Conservation (phyloP, 2,888 invertebrate species). For the Hirtodrosophila trivittata region DNA sequence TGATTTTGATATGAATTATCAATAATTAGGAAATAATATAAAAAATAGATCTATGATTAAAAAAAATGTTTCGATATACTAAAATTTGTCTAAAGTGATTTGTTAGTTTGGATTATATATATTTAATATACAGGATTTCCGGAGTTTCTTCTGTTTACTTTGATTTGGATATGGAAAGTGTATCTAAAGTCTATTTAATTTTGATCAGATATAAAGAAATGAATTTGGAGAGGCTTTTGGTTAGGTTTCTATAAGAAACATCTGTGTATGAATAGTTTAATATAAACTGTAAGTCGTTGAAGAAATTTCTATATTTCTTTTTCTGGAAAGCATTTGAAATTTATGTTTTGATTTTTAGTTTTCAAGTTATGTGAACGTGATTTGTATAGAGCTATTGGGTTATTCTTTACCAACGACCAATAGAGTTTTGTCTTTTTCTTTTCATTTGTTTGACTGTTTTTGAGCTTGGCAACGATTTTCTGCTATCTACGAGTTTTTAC, state of each 20-base stretch:
- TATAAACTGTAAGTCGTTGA: too few relatives aligned
- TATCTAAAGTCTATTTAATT: neutral
- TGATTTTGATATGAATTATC: constrained; percentile 1
- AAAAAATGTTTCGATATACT: too few relatives aligned
- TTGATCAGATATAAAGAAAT: neutral
- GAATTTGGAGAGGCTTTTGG: too few relatives aligned
- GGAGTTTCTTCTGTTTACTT: neutral
- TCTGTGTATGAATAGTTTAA: too few relatives aligned
- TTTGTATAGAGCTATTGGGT: neutral
- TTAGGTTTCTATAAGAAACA: too few relatives aligned
- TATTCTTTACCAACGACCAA: constrained; percentile 28
- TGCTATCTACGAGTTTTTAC: constrained; percentile 28
- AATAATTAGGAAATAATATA: neutral
- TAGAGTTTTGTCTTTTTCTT: constrained; percentile 3
- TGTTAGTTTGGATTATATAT: too few relatives aligned
- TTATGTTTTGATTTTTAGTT: too few relatives aligned
- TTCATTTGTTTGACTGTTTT: constrained; percentile 2
- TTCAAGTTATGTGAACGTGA: too few relatives aligned
- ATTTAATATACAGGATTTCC: too few relatives aligned
- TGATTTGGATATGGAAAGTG: too few relatives aligned
- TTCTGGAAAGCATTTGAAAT: neutral
- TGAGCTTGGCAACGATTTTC: constrained; percentile 40
- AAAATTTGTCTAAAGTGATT: too few relatives aligned
- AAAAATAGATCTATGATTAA: neutral
- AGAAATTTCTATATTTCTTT: neutral